Base-by-base conservation (phyloP, 2,113 vertebrate genomes). In the Cephalopholis sonnerati region DNA sequence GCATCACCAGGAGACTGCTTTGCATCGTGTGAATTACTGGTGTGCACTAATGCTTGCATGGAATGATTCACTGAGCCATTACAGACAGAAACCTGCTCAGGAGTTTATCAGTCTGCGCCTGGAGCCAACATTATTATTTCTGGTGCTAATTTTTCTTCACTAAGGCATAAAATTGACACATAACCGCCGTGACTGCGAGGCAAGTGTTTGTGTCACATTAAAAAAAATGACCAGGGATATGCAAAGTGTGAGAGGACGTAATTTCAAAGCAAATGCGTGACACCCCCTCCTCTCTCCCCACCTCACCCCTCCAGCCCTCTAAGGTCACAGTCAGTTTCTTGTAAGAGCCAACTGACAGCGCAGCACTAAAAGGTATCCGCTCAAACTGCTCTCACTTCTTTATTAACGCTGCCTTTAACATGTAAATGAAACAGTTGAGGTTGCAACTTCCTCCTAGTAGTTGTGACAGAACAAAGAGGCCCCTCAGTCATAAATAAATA, bases 271-370 rank as follows among this genome's bases (percentile, higher is more conserved):
- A 59, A 78, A 83, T 2, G n/a, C 11, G 18, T 77, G 54, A 68
- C n/a, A 39, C 29, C 11, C 10, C 44, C 20, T 24, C 44, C 8
- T 24, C 46, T 44, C 41, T 44, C 41, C 41, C 41, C 32, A 36
- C 32, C 12, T 24, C n/a, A 16, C 53, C 50, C 25, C 18, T 58
- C 46, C 6, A 36, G 32, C 32, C 32, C 51, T 15, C 17, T 24
- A 2, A 79, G 76, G 51, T 84, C 59, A 84, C 84, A 36, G 74
- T 64, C 24, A 27, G 77, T 85, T 87, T 93, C 82, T 86, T 89
- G 82, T 46, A 41, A 20, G 54, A 16, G 16, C 9, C 36, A n/a
- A 80, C 68, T 68, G 51, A 65, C 5, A 22, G 22, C 0, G 25
- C 67, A 51, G 36, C 44, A 59, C 55, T n/a, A 44, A 76, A 16